These are phyloP conservation scores for Notolepis coatsorum DNA, from an alignment of 2,797 vertebrate genomes.

Conservation along the genomic window DNA sequence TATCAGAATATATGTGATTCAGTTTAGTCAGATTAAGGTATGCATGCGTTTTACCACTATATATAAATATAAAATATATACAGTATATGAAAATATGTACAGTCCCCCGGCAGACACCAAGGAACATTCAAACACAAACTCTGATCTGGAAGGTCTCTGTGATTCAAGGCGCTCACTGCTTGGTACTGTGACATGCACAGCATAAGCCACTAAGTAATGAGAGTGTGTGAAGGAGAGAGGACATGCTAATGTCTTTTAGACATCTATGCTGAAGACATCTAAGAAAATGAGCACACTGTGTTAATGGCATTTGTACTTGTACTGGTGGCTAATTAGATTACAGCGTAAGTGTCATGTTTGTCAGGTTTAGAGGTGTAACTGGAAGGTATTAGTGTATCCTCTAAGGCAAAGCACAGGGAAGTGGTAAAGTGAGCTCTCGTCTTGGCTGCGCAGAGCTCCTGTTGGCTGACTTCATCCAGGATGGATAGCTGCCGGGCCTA, in stretches of 20 bases:
- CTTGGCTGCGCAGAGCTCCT: conserved; percentile 34
- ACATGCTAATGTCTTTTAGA: conserved; percentile 50
- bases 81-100: too few species aligned
- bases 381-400: conserved; percentile 59
- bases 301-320: conserved; percentile 67
- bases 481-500: conserved; percentile 26
- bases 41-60: too few species aligned
- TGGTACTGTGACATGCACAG: conserved; percentile 49
- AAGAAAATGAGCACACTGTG: conserved; percentile 37
- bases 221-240: conserved; percentile 14
- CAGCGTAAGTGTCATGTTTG: conserved; percentile 73
- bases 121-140: conserved; percentile 30
- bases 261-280: conserved; percentile 33
- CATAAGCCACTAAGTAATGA: conserved; percentile 46
- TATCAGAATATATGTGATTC: too few species aligned
- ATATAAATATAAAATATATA: too few species aligned
- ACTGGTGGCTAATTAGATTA: conserved; percentile 71
- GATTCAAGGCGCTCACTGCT: conserved; percentile 29
- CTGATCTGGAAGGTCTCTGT: conserved; percentile 38
- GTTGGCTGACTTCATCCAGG: conserved; percentile 52
- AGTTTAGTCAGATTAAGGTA: too few species aligned
- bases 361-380: conserved; percentile 74
- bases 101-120: too few species aligned
- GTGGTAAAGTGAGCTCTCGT: conserved; percentile 39
- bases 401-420: conserved; percentile 38